Evolutionary conservation across 2,113 vertebrate species (phyloP).

Genomic region (Corythornis cristatus): DNA sequence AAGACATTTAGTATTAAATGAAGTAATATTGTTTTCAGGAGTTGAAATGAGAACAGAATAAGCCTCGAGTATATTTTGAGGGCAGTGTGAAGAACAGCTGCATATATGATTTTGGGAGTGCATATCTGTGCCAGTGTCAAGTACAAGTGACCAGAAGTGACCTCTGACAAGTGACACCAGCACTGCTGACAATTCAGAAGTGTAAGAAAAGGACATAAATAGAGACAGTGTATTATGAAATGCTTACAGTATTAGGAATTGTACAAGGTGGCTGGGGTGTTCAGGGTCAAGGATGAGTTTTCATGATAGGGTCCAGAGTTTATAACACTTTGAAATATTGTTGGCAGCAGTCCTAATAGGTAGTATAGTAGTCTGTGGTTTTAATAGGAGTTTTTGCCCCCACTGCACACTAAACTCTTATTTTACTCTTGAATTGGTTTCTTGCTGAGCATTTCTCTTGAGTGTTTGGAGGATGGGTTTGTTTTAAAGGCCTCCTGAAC

Average conservation of each 20-base stretch:
- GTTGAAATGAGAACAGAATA: not conserved
- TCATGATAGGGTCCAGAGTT: not conserved
- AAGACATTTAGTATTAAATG: not conserved
- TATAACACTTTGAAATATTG: not conserved
- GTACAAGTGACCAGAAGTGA: not conserved
- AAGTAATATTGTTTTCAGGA: not conserved
- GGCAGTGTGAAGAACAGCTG: not conserved
- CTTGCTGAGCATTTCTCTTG: conserved; percentile 15
- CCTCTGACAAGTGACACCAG: not conserved
- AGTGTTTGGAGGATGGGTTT: conserved; percentile 9
- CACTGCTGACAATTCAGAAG: not conserved
- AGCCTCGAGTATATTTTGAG: not conserved
- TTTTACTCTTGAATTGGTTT: not conserved
- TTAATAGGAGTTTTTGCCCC: not conserved
- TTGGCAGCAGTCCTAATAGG: not conserved
- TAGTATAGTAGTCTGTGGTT: not conserved
- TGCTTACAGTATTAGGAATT: not conserved
- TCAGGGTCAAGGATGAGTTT: not conserved
- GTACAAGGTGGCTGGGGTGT: accelerated
- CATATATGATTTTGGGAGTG: not conserved
- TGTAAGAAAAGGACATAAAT: not conserved
- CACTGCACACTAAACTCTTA: not conserved
- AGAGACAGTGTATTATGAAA: not conserved
- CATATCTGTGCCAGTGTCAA: not conserved
- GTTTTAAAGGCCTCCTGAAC: conserved; percentile 45